Conservation (phyloP, 2,888 invertebrate species). For the Stenodema calcarata region DNA sequence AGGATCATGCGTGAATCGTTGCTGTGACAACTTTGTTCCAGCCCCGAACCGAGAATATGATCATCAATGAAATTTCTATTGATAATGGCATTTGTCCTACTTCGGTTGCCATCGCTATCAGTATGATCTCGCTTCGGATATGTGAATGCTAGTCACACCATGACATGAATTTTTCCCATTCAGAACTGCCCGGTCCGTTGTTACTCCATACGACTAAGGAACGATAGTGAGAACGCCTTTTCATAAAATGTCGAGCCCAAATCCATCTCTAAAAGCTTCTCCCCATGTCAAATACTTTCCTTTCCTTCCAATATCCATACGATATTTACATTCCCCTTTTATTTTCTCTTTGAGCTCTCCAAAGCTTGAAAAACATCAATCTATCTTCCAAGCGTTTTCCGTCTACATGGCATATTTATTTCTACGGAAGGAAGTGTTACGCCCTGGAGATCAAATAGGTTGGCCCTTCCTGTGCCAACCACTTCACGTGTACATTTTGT, state of each 20-base stretch:
- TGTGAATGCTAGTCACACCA: too few species aligned
- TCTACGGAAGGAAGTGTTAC: not conserved
- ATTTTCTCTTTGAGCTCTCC: constrained; percentile 4
- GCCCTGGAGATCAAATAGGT: not conserved
- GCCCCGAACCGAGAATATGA: too few species aligned
- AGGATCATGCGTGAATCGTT: too few species aligned
- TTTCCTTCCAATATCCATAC: constrained; percentile 14
- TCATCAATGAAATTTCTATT: too few species aligned
- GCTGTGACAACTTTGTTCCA: too few species aligned
- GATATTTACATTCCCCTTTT: constrained; percentile 14
- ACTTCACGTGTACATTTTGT: not conserved
- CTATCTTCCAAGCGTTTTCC: not conserved
- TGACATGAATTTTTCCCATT: too few species aligned
- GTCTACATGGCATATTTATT: not conserved
- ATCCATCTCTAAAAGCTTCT: constrained; percentile 28
- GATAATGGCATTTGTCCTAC: too few species aligned
- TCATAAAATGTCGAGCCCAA: not conserved
- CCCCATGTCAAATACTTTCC: constrained; percentile 6
- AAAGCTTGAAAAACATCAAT: constrained; percentile 11
- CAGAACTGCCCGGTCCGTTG: not conserved
- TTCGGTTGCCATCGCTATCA: too few species aligned
- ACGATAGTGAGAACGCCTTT: not conserved
- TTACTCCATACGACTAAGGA: not conserved
- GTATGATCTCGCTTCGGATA: too few species aligned
- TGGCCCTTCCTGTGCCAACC: not conserved